A percentile compares a stretch with the other conserved stretches of the same genome.
phyloP scores from a whole-genome alignment of 1,140 invertebrate species.

The Zaprionus africanus region DNA sequence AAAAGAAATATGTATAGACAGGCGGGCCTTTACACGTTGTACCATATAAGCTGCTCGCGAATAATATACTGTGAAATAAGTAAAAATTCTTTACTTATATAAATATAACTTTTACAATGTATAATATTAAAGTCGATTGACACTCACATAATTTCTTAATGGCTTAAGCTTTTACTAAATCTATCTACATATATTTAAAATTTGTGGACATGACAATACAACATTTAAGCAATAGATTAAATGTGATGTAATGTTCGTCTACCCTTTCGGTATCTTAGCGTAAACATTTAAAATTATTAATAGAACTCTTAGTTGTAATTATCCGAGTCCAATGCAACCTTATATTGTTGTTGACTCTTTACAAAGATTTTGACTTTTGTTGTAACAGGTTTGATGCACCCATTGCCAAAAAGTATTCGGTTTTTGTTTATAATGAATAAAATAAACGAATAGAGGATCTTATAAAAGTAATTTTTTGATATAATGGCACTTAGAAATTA shows the following conservation, averaged over 20 bases:
- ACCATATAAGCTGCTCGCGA: background rate
- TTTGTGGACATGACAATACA: background rate
- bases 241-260: background rate
- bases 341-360: background rate
- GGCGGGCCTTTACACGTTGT: background rate
- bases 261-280: background rate
- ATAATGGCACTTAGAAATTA: conserved; percentile 6
- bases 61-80: background rate
- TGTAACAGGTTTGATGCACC: background rate
- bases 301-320: background rate
- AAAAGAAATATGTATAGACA: background rate
- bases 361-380: background rate
- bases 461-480: background rate
- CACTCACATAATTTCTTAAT: background rate
- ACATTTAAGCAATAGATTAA: background rate
- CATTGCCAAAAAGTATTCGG: background rate
- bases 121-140: conserved; percentile 2
- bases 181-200: background rate
- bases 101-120: conserved; percentile 4
- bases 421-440: background rate
- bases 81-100: background rate
- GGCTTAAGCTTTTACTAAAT: background rate
- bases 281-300: background rate
- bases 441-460: background rate
- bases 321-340: background rate